Percentiles rank a stretch among this genome's conserved stretches.
Conservation (phyloP, 2,797 vertebrate genomes). For the Coracias cyanogaster region DNA sequence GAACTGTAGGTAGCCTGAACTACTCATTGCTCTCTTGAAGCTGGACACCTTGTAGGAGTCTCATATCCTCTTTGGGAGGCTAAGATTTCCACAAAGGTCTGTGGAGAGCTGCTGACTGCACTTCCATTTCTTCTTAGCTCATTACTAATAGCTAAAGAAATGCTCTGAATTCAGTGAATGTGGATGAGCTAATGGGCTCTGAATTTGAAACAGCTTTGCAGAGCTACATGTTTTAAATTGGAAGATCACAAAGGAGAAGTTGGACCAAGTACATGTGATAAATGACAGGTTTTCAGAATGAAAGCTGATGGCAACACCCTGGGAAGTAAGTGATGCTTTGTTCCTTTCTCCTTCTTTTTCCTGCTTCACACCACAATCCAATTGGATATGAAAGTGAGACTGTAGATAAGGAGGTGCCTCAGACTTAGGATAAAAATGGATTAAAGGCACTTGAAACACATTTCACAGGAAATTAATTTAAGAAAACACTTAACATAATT, state of each 20-base stretch:
- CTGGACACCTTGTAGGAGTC: background rate
- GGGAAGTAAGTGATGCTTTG: background rate
- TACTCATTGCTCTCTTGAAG: background rate
- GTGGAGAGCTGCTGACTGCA: background rate
- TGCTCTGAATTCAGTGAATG: background rate
- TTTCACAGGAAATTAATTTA: no score
- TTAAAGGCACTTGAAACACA: no score
- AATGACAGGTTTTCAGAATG: background rate
- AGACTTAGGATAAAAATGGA: no score
- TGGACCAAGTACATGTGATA: background rate
- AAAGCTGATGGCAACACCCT: background rate
- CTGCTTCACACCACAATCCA: background rate
- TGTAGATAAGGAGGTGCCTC: no score
- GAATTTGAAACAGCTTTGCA: background rate
- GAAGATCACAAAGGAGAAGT: background rate
- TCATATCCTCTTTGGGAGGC: background rate
- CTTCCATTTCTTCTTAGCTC: background rate
- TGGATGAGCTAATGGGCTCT: background rate
- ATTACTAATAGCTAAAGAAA: background rate
- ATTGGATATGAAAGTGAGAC: background rate
- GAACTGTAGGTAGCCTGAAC: no score
- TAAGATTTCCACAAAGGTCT: background rate
- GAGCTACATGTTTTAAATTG: background rate
- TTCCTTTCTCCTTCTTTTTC: background rate
- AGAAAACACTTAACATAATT: no score